Evolutionary conservation across 2,797 vertebrate genomes (phyloP), one percentile per base, ranked within the genome.

Genomic region (Lophura swinhoii): DNA sequence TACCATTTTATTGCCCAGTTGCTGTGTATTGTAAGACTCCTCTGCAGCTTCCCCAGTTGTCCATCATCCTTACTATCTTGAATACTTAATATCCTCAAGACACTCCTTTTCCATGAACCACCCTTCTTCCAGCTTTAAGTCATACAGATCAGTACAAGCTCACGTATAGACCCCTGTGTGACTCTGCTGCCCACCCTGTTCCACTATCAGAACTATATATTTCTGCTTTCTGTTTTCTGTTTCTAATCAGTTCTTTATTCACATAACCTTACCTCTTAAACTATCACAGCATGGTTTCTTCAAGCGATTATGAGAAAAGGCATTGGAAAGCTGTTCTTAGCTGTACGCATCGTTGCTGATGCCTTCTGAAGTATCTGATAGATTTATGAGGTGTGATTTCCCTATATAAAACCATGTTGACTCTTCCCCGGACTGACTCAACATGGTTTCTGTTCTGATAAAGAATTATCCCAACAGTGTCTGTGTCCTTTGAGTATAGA

Each of bases 151-250:
- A 81, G 51, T 67, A 37, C 29, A 69, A 90, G 73, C 77, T 75
- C 84, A 86, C 95, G 91, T 88, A 93, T 91, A 94, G 93, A 95
- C 94, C 88, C 43, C 68, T 91, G 94, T 90, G 76, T 73, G 94
- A 88, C 84, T 95, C 88, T 68, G 18, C 43, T 93, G 88, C 77
- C 77, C 87, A 24, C 60, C 71, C 84, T 26, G 41, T 91, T 90
- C 84, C 64, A 90, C 84, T 90, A 66, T 78, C 93, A 91, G 82
- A 91, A 75, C 86, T 91, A 76, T 93, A 95, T 95, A 91, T 95
- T 95, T 90, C 94, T 87, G 8, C 92, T 94, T 95, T 95, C 91
- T 95, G 95, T 94, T 95, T 95, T 88, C 86, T 95, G 94, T 74
- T 84, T 93, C 90, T 90, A 91, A 93, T 93, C 67, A 79, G 67